phyloP scores from a whole-genome alignment of 2,888 invertebrate species.

The Cheilosia variabilis region DNA sequence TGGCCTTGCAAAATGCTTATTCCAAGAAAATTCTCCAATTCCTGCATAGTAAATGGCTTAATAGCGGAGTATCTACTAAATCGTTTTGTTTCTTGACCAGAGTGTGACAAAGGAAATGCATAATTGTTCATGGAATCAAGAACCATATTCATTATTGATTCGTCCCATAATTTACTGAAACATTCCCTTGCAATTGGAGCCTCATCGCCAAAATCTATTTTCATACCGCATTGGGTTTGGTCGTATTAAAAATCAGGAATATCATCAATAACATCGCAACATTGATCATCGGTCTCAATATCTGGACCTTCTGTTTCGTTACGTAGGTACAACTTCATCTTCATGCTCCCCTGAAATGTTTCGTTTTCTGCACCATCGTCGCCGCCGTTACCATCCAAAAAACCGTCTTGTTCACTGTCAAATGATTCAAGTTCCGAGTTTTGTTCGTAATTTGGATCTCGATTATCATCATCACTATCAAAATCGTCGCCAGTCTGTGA shows the following conservation, averaged over 20 bases:
- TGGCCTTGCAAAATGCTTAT: neutral
- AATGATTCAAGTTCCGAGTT: neutral
- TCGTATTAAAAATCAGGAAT: constrained; percentile 57
- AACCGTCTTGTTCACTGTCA: neutral
- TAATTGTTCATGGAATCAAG: too few relatives aligned
- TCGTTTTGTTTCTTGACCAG: too few relatives aligned
- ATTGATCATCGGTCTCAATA: constrained; percentile 33
- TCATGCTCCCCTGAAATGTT: neutral
- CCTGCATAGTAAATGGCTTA: too few relatives aligned
- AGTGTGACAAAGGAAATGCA: too few relatives aligned
- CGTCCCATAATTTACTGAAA: constrained; percentile 48
- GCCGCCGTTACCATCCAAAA: neutral
- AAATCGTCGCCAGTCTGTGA: neutral
- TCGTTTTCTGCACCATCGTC: neutral
- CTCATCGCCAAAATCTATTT: constrained; percentile 3
- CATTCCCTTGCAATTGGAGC: too few relatives aligned
- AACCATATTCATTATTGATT: too few relatives aligned
- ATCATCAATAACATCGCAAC: constrained; percentile 66
- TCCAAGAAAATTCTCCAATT: neutral
- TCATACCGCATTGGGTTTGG: constrained; percentile 3
- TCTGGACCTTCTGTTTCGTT: neutral
- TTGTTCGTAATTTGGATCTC: constrained; percentile 1
- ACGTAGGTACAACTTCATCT: constrained; percentile 10
- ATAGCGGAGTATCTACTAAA: too few relatives aligned
- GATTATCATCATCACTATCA: neutral